phyloP scores from a whole-genome alignment of 2,797 vertebrate species.

The Somateria mollissima region DNA sequence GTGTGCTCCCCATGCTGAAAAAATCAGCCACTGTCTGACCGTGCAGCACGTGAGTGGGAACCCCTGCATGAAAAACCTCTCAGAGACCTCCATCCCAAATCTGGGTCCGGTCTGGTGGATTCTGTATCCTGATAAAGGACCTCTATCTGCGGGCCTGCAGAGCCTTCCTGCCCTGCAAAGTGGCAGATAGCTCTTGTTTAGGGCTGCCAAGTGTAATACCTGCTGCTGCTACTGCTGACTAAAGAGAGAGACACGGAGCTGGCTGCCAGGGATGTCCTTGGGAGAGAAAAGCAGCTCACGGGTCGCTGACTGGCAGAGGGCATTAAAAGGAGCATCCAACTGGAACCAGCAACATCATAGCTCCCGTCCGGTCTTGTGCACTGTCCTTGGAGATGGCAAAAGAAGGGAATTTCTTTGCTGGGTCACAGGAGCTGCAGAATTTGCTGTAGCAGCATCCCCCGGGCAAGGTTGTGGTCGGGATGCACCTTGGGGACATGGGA shows the following conservation, averaged over 20 bases:
- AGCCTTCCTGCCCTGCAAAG: not conserved
- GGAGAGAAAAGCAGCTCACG: not conserved
- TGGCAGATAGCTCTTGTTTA: not conserved
- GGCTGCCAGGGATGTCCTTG: not conserved
- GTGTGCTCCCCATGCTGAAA: rapidly evolving
- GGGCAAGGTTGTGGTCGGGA: not conserved
- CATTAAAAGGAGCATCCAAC: not conserved
- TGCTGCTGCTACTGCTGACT: not conserved
- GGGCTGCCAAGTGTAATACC: not conserved
- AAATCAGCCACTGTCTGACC: not conserved
- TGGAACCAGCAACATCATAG: not conserved
- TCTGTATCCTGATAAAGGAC: not conserved
- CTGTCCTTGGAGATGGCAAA: not conserved
- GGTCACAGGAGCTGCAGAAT: not conserved
- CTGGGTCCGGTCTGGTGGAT: not conserved
- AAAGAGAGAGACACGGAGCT: not conserved
- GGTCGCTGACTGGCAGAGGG: not conserved
- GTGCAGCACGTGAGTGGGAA: not conserved
- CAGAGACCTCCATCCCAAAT: not conserved
- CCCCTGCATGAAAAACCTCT: not conserved
- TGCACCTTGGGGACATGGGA: rapidly evolving
- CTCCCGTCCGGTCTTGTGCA: rapidly evolving
- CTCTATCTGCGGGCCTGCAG: rapidly evolving
- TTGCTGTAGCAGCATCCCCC: not conserved
- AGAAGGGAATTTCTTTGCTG: not conserved